Evolutionary conservation across 1,140 invertebrate genomes (phyloP).

Genomic region (Ceratosolen solmsi): DNA sequence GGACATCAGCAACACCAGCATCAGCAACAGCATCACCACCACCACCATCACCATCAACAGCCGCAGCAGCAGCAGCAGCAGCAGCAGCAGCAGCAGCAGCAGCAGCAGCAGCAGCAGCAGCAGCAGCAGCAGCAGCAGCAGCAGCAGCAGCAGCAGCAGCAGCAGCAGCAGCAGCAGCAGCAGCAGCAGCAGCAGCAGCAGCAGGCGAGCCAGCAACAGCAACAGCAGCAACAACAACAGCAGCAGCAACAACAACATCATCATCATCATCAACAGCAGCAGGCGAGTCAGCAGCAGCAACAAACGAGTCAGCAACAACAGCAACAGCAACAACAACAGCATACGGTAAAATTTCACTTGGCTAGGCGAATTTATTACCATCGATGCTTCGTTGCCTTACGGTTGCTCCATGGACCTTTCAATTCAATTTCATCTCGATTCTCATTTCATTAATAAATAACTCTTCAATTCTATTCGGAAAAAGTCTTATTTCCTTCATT

Average conservation of each 20-base stretch:
- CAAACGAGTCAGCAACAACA: conserved; percentile 52
- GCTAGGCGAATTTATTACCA: no score
- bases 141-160: conserved; percentile 13
- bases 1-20: conserved; percentile 61
- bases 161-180: conserved; percentile 59
- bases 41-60: conserved; percentile 63
- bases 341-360: not conserved
- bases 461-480: no score
- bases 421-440: no score
- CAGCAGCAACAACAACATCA: not conserved
- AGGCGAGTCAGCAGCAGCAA: conserved; percentile 45
- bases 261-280: no score
- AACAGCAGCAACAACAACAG: not conserved
- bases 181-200: conserved; percentile 66
- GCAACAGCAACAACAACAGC: conserved; percentile 12
- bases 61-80: conserved; percentile 53
- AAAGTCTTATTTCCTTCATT: no score
- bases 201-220: not conserved
- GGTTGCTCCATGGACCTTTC: no score
- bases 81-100: conserved; percentile 64
- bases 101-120: conserved; percentile 9
- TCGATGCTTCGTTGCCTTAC: no score
- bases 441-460: no score
- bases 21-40: conserved; percentile 69
- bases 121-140: conserved; percentile 55